Conservation (phyloP, 2,888 invertebrate species). For the Stenolophus ochropezus region DNA sequence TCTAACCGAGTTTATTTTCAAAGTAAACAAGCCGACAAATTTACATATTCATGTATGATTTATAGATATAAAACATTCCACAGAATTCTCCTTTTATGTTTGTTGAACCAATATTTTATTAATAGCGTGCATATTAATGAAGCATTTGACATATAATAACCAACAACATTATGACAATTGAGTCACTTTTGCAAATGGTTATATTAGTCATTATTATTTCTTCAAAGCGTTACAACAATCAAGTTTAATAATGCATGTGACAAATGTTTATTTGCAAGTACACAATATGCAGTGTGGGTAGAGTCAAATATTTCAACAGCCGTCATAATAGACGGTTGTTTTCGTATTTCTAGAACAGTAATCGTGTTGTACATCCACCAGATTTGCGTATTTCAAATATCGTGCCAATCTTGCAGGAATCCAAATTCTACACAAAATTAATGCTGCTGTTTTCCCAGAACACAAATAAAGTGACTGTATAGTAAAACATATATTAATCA, state of each 20-base stretch:
- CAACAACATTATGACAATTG: conserved; percentile 3
- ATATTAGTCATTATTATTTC: conserved; percentile 21
- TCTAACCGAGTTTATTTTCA: neutral
- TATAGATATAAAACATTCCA: neutral
- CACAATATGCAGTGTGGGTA: conserved; percentile 30
- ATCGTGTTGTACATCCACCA: neutral
- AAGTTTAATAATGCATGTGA: conserved; percentile 27
- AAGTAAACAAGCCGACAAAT: neutral
- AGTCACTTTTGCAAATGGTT: neutral
- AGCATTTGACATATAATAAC: conserved; percentile 3
- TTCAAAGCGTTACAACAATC: conserved; percentile 17
- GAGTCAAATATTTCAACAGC: conserved; percentile 23
- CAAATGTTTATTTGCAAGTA: conserved; percentile 9
- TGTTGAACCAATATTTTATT: neutral
- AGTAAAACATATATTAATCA: neutral
- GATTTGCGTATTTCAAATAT: conserved; percentile 5
- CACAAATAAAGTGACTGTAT: neutral
- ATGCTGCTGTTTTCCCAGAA: neutral
- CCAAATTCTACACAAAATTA: conserved; percentile 8
- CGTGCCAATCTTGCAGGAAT: conserved; percentile 7
- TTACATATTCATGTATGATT: neutral
- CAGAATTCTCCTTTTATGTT: neutral
- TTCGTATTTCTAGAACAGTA: conserved; percentile 4
- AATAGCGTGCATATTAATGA: neutral
- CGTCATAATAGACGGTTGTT: conserved; percentile 23